These are phyloP conservation scores for Machaerirhynchus nigripectus DNA, from an alignment of 2,113 vertebrate genomes.

Conservation along the genomic window DNA sequence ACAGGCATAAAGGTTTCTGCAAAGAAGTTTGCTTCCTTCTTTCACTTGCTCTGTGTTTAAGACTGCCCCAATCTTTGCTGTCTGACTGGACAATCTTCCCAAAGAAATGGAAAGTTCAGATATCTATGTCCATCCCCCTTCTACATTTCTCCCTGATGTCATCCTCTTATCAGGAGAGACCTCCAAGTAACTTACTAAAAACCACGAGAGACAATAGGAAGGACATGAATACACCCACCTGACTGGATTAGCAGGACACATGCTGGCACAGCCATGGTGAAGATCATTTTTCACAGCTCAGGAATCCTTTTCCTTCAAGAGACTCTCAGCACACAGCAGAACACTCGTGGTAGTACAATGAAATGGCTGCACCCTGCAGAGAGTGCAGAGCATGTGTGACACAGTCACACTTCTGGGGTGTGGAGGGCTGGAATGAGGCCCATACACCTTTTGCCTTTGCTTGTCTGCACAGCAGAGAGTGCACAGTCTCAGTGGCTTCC, in stretches of 20 bases:
- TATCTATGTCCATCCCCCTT: not conserved
- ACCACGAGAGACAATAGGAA: not conserved
- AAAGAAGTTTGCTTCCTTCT: not conserved
- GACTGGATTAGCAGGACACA: not conserved
- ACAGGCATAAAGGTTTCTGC: not conserved
- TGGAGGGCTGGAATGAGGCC: not conserved
- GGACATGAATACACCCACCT: not conserved
- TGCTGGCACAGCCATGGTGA: not conserved
- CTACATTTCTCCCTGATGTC: not conserved
- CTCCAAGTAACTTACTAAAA: not conserved
- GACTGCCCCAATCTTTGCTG: not conserved
- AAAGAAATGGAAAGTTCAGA: not conserved
- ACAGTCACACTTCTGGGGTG: not conserved
- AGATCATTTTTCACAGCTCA: not conserved
- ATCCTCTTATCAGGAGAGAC: not conserved
- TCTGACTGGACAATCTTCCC: not conserved
- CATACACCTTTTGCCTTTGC: not conserved
- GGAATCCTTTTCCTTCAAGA: rapidly evolving
- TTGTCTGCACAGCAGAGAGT: not conserved
- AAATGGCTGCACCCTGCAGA: not conserved
- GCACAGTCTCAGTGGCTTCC: not conserved
- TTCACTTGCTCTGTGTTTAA: not conserved
- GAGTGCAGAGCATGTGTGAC: not conserved
- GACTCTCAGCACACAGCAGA: not conserved
- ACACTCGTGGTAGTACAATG: not conserved